Evolutionary conservation across 1,140 invertebrate genomes (phyloP).

Genomic region (Bilobella aurantiaca): DNA sequence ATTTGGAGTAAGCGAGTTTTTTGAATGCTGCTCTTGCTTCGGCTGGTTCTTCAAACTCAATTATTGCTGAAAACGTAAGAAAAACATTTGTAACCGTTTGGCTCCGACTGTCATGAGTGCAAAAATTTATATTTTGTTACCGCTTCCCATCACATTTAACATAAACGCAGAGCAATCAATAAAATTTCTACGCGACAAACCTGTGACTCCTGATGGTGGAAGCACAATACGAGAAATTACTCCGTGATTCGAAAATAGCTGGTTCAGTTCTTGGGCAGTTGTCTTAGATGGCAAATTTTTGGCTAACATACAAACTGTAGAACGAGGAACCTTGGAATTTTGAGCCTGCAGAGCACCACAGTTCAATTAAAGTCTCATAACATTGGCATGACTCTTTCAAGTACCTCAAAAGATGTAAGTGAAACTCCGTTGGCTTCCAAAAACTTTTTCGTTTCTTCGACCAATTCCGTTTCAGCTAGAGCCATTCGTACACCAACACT

Average conservation of each 20-base stretch:
- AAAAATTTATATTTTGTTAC: neutral
- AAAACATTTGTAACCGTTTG: no score
- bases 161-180: no score
- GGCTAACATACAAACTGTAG: constrained; percentile 80
- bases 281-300: constrained; percentile 90
- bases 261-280: constrained; percentile 55
- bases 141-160: no score
- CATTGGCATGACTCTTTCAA: no score
- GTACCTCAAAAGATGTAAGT: constrained; percentile 70
- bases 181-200: no score
- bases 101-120: no score
- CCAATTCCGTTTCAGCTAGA: constrained; percentile 90
- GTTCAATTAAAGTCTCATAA: no score
- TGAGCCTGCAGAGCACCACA: no score
- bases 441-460: constrained; percentile 78
- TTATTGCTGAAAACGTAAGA: constrained; percentile 52
- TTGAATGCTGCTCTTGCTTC: constrained; percentile 85
- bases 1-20: constrained; percentile 82
- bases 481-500: constrained; percentile 86
- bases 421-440: constrained; percentile 76
- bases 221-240: constrained; percentile 68
- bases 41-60: constrained; percentile 81
- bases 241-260: constrained; percentile 67
- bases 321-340: no score
- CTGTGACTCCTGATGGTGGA: constrained; percentile 74